Conservation (phyloP, 2,888 invertebrate genomes). For the Athrips mouffetella region DNA sequence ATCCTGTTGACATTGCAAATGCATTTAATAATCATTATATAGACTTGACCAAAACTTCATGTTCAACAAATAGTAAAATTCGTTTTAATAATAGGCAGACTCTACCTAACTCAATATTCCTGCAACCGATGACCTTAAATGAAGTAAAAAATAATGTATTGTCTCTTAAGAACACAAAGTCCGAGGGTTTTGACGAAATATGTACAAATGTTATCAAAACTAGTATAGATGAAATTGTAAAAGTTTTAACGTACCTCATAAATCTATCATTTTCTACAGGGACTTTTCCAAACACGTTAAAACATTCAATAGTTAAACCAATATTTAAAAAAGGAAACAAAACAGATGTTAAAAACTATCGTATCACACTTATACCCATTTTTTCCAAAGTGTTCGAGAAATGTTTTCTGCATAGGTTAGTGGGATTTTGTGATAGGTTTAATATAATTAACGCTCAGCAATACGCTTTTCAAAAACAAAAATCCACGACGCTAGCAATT, state of each 20-base stretch:
- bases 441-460: neutral
- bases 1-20: neutral
- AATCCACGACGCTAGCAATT: neutral
- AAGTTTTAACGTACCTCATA: neutral
- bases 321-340: conserved; percentile 19
- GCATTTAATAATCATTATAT: neutral
- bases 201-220: neutral
- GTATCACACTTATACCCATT: conserved; percentile 19
- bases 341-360: conserved; percentile 12
- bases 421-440: neutral
- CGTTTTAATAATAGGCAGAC: neutral
- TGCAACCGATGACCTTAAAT: neutral
- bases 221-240: neutral
- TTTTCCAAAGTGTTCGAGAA: conserved; percentile 21
- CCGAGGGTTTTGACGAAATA: neutral
- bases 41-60: neutral
- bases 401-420: neutral
- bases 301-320: conserved; percentile 18
- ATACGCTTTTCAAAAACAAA: neutral
- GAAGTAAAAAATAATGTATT: neutral
- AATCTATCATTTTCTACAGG: conserved; percentile 18
- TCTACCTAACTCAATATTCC: neutral
- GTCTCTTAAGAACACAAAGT: neutral
- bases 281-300: too few relatives aligned
- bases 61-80: neutral